Conservation (phyloP, 1,140 invertebrate genomes). For the Drosophila leontia region DNA sequence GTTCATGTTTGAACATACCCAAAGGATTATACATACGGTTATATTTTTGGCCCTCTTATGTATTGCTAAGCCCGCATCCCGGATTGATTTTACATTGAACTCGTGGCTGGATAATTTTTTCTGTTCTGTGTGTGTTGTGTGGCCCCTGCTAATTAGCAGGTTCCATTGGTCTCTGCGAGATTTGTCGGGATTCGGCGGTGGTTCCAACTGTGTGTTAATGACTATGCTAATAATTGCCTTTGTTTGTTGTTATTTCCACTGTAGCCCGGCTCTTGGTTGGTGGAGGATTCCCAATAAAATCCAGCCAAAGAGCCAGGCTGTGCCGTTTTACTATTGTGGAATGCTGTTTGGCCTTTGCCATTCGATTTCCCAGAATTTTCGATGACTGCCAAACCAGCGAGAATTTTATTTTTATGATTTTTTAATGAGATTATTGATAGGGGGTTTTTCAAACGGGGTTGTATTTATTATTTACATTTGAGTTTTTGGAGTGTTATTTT, state of each 20-base stretch:
- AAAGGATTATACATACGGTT: conserved; percentile 35
- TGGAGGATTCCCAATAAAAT: conserved; percentile 44
- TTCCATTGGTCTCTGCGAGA: conserved; percentile 16
- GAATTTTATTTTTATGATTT: conserved; percentile 4
- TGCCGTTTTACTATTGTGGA: conserved; percentile 27
- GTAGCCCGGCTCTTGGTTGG: conserved; percentile 6
- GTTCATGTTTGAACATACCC: no score
- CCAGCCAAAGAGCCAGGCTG: conserved; percentile 10
- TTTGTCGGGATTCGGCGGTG: conserved; percentile 26
- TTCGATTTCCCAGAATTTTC: conserved; percentile 26
- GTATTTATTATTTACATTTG: not conserved
- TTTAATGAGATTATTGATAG: not conserved
- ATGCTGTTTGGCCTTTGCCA: conserved; percentile 2
- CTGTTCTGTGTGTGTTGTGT: conserved; percentile 1
- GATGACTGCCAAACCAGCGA: not conserved
- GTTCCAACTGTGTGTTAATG: conserved; percentile 52
- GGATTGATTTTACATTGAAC: conserved; percentile 47
- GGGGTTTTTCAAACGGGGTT: not conserved
- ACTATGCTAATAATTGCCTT: conserved; percentile 69
- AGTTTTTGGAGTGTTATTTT: not conserved
- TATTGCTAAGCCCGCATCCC: conserved; percentile 39
- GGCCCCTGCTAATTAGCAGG: conserved; percentile 61
- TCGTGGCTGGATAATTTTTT: not conserved
- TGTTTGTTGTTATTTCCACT: conserved; percentile 41
- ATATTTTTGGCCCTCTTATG: not conserved